Conservation (phyloP, 2,797 vertebrate species). For the Perodicticus potto region DNA sequence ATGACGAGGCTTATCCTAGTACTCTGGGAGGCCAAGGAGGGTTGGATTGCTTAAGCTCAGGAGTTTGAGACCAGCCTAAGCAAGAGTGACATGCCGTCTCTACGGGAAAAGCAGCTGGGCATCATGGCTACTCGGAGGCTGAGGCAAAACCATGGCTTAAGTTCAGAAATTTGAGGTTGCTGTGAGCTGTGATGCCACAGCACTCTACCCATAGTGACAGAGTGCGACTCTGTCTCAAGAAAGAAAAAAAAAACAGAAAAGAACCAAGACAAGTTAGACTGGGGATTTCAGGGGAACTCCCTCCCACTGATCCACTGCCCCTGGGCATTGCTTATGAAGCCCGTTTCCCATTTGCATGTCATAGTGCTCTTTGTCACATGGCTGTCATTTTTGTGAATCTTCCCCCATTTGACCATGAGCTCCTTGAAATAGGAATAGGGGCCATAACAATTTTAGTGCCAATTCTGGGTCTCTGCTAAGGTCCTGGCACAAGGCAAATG, state of each 20-base stretch:
- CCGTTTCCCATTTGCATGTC: neutral
- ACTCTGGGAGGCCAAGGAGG: too few species aligned
- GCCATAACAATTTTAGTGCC: neutral
- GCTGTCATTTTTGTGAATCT: neutral
- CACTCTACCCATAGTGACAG: too few species aligned
- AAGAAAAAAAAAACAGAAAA: neutral
- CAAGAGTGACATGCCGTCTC: too few species aligned
- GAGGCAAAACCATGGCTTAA: too few species aligned
- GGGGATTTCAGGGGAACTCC: neutral
- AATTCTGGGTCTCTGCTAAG: neutral
- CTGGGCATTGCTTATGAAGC: neutral
- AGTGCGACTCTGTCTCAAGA: too few species aligned
- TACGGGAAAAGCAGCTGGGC: too few species aligned
- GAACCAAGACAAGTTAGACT: neutral
- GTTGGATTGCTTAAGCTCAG: too few species aligned
- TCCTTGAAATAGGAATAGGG: neutral
- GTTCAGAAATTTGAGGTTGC: too few species aligned
- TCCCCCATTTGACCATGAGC: neutral
- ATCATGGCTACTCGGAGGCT: too few species aligned
- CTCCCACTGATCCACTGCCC: neutral
- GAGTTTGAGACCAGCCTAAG: too few species aligned
- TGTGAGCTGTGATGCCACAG: too few species aligned
- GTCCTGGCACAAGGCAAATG: neutral
- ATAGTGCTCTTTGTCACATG: neutral
- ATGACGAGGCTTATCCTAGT: too few species aligned